Conservation (phyloP, 1,140 invertebrate genomes). For the Vanessa tameamea region DNA sequence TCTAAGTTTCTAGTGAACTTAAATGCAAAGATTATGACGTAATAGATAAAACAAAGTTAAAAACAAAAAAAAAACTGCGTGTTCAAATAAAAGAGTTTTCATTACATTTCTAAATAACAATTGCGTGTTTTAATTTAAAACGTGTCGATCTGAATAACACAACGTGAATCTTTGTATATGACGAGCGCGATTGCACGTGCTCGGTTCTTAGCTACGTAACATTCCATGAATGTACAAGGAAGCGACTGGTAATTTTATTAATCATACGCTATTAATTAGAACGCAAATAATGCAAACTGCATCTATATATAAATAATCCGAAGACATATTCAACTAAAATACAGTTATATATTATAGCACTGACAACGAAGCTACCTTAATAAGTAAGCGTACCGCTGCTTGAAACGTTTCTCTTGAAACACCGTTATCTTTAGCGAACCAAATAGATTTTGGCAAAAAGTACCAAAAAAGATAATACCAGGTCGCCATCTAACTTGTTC, state of each 20-base stretch:
- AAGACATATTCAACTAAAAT: slow-evolving; percentile 23
- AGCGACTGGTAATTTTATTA: slow-evolving; percentile 22
- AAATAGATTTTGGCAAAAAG: slow-evolving; percentile 78
- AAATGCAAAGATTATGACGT: no score
- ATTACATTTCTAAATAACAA: neutral
- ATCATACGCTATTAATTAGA: slow-evolving; percentile 16
- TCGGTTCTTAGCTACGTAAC: slow-evolving; percentile 12
- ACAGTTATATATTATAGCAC: slow-evolving; percentile 36
- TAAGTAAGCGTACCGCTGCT: slow-evolving; percentile 57
- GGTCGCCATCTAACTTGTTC: slow-evolving; percentile 56
- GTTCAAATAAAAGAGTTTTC: neutral
- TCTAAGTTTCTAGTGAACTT: no score
- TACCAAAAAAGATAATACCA: slow-evolving; percentile 69
- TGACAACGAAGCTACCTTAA: slow-evolving; percentile 51
- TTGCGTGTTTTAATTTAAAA: slow-evolving; percentile 9
- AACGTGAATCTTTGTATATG: slow-evolving; percentile 15
- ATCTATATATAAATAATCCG: slow-evolving; percentile 7
- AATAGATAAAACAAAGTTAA: no score
- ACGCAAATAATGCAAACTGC: slow-evolving; percentile 11
- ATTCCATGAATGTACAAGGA: slow-evolving; percentile 33
- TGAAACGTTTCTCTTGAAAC: slow-evolving; percentile 40
- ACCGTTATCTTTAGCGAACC: slow-evolving; percentile 71
- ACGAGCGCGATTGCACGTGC: slow-evolving; percentile 23
- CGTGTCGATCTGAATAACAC: slow-evolving; percentile 10
- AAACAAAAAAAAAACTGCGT: neutral